Conservation (phyloP, 2,113 vertebrate species). For the Takifugu flavidus region DNA sequence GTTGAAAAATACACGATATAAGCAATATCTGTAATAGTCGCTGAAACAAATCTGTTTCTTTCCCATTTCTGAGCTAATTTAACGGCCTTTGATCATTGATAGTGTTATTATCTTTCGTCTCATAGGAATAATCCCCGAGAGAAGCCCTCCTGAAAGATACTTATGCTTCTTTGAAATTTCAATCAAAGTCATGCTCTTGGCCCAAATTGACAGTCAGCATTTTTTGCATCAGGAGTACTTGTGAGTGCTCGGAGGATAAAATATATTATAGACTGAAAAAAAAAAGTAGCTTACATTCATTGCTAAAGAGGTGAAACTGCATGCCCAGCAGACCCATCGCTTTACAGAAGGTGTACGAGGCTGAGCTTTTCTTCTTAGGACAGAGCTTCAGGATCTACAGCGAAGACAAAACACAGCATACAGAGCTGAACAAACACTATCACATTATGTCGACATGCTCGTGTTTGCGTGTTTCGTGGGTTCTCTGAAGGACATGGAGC, state of each 20-base stretch:
- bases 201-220: conserved; percentile 15
- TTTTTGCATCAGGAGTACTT: not conserved
- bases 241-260: not conserved
- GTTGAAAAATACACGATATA: too few species aligned
- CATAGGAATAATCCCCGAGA: too few species aligned
- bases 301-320: conserved; percentile 97
- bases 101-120: not conserved
- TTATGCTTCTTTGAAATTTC: not conserved
- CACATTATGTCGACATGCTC: not conserved
- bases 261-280: conserved; percentile 2
- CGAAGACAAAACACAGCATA: conserved; percentile 12
- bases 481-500: conserved; percentile 15
- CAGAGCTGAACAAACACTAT: not conserved
- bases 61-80: too few species aligned
- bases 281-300: conserved; percentile 85
- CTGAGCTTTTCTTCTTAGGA: conserved; percentile 95
- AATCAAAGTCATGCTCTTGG: conserved; percentile 10
- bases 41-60: too few species aligned
- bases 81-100: not conserved
- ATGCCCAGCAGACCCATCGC: conserved; percentile 91
- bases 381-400: conserved; percentile 93
- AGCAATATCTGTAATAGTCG: too few species aligned
- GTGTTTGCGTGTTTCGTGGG: not conserved
- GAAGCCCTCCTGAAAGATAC: too few species aligned
- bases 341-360: conserved; percentile 97